These are phyloP conservation scores for Carassius auratus DNA, from an alignment of 2,113 vertebrate genomes.

Conservation along the genomic window DNA sequence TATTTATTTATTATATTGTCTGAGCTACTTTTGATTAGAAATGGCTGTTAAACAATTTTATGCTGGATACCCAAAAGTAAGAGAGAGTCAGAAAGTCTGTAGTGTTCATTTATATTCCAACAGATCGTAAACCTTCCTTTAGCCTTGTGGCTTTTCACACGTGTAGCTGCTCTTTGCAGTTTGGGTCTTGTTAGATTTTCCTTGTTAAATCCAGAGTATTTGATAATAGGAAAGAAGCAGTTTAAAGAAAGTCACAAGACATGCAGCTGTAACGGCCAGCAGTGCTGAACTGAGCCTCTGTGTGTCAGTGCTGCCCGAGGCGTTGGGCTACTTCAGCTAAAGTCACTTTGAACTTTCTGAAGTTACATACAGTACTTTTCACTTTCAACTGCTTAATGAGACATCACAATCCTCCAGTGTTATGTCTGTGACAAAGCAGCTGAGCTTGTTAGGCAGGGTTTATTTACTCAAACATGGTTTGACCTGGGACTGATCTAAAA, in stretches of 20 bases:
- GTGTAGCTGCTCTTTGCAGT: not conserved
- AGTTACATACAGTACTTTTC: conserved; percentile 1
- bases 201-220: conserved; percentile 32
- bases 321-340: conserved; percentile 39
- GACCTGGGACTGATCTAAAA: not conserved
- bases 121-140: conserved; percentile 9
- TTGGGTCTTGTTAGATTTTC: conserved; percentile 28
- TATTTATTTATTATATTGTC: no score
- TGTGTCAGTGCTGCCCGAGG: conserved; percentile 49
- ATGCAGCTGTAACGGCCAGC: conserved; percentile 62
- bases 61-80: not conserved
- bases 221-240: conserved; percentile 36
- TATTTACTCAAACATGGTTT: conserved; percentile 2
- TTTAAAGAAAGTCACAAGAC: conserved; percentile 71
- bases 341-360: conserved; percentile 58
- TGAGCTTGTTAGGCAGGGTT: not conserved
- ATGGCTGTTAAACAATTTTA: not conserved
- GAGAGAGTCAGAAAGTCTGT: not conserved
- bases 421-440: not conserved
- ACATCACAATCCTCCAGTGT: not conserved
- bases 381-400: conserved; percentile 7
- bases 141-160: conserved; percentile 59
- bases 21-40: not conserved
- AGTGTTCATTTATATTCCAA: conserved; percentile 14
- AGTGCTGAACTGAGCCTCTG: conserved; percentile 53